phyloP scores from a whole-genome alignment of 2,888 invertebrate species.

The Helleia helle region DNA sequence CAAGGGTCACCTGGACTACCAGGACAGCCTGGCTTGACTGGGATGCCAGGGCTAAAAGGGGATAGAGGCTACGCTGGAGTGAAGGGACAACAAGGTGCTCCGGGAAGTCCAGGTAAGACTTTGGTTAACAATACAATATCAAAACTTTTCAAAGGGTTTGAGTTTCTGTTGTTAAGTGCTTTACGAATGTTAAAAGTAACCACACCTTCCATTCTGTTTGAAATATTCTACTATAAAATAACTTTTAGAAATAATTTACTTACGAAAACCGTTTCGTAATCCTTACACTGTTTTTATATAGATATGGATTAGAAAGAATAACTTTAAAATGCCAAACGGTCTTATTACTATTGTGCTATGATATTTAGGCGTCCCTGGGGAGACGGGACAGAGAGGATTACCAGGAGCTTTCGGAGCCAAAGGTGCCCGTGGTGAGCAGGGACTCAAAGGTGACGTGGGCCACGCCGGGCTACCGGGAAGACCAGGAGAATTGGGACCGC shows the following conservation, averaged over 20 bases:
- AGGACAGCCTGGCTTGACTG: conserved; percentile 79
- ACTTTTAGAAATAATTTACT: no score
- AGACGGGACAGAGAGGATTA: conserved; percentile 75
- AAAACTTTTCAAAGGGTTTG: no score
- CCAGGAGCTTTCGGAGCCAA: conserved; percentile 80
- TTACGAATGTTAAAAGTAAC: no score
- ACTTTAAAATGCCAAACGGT: no score
- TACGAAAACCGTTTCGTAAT: no score
- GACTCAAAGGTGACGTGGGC: conserved; percentile 83
- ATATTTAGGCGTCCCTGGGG: conserved; percentile 74
- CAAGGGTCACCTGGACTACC: conserved; percentile 81
- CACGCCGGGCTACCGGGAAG: conserved; percentile 84
- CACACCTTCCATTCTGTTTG: no score
- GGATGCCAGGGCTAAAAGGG: conserved; percentile 82
- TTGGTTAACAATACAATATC: no score
- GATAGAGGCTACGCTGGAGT: conserved; percentile 80
- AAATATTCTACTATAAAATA: no score
- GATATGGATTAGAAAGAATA: no score
- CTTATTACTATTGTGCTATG: background rate
- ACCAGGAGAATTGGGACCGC: conserved; percentile 82
- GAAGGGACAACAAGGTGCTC: conserved; percentile 83
- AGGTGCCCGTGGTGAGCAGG: conserved; percentile 83
- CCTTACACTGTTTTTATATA: no score
- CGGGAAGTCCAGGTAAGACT: conserved; percentile 70
- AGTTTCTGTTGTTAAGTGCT: no score